Evolutionary conservation across 1,140 invertebrate species (phyloP).

Genomic region (Mycetomoellerius zeteki): DNA sequence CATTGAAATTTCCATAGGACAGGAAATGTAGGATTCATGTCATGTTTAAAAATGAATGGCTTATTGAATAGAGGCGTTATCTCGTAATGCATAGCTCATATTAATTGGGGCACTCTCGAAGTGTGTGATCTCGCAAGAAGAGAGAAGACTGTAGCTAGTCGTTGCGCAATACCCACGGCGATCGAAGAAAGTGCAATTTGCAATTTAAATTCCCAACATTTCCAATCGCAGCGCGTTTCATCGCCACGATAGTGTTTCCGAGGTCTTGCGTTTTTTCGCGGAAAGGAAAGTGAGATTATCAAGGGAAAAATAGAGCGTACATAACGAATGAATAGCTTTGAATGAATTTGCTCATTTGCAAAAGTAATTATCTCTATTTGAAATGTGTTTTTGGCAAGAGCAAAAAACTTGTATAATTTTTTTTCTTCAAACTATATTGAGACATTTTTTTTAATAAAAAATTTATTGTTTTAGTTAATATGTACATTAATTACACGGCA

Average conservation of each 20-base stretch:
- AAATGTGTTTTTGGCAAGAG: no score
- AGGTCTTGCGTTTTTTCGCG: slow-evolving; percentile 8
- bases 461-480: no score
- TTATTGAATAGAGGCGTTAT: slow-evolving; percentile 29
- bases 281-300: background rate
- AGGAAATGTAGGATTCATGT: background rate
- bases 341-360: no score
- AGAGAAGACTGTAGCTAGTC: slow-evolving; percentile 42
- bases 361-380: no score
- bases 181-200: slow-evolving; percentile 62
- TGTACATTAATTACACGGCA: no score
- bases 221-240: slow-evolving; percentile 18
- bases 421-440: no score
- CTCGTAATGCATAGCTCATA: slow-evolving; percentile 8
- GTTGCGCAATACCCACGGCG: slow-evolving; percentile 40
- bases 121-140: slow-evolving; percentile 60
- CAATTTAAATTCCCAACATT: slow-evolving; percentile 47
- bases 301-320: background rate
- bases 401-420: no score
- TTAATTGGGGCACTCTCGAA: slow-evolving; percentile 46
- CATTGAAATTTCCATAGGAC: background rate
- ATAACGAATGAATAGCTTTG: background rate
- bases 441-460: no score
- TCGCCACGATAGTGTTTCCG: slow-evolving; percentile 1
- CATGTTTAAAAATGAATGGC: slow-evolving; percentile 15